Base-by-base conservation (phyloP, 1,140 invertebrate genomes). In the Drosophila kepulauana region DNA sequence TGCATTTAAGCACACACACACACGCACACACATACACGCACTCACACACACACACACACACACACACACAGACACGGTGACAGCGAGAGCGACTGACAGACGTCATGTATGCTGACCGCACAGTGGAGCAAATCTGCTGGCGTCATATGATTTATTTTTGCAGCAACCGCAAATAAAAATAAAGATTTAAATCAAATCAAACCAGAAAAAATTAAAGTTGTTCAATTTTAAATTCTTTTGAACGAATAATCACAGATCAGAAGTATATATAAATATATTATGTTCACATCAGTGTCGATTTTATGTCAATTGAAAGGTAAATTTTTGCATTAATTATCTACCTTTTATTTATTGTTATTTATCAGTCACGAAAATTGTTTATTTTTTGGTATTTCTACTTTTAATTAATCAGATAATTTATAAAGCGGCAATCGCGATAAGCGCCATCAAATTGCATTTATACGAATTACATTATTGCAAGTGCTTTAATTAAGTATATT, bases 1-100 rank as follows among this genome's bases (percentile, higher is more conserved):
- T 87, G 84, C 84, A 87, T 87, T 87, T 88, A 68, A 88, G 85
- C 80, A 84, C 80, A 84, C 59, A 81, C 43, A 59, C 20, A 62
- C 61, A 63, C n/a, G n/a, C 46, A 71, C 58, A 68, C 49, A 76
- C 54, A 87, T 51, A 62, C 61, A 56, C 70, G 54, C 15, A 63
- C 43, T 66, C 28, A 41, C 16, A 68, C 16, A 63, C 13, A 33
- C 35, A 45, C 13, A 33, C 35, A 45, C 30, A 13, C 20, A 38
- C 16, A 46, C 16, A n/a, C n/a, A n/a, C n/a, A n/a, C n/a, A n/a
- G n/a, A n/a, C n/a, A 46, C 25, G 35, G 33, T 52, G 48, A 61
- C 77, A 61, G 79, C 75, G 58, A 64, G 81, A 76, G 78, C 62
- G 81, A 81, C 64, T 65, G 81, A 72, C 63, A 65, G 82, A 69